phyloP scores from a whole-genome alignment of 2,797 vertebrate genomes.

The Myotis findleyi region DNA sequence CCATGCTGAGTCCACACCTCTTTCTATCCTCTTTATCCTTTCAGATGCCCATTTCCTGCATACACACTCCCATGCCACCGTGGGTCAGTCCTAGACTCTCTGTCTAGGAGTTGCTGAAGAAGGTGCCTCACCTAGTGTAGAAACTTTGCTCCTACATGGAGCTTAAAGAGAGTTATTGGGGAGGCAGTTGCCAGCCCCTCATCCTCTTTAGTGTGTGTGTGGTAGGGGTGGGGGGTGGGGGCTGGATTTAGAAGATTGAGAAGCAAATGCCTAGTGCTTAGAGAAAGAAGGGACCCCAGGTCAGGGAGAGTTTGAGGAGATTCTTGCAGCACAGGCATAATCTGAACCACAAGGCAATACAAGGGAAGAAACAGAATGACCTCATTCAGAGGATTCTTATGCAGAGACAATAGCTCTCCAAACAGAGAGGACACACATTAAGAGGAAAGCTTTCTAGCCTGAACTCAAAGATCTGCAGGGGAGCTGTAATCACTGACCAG shows the following conservation, averaged over 20 bases:
- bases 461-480: neutral
- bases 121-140: neutral
- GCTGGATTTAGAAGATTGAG: neutral
- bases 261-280: neutral
- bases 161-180: neutral
- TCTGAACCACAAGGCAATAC: neutral
- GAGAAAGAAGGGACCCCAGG: neutral
- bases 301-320: neutral
- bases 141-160: neutral
- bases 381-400: conserved; percentile 14
- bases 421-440: neutral
- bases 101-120: neutral
- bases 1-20: no score
- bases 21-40: neutral
- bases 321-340: neutral
- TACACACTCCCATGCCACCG: accelerated
- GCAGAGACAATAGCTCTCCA: neutral
- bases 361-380: conserved; percentile 13
- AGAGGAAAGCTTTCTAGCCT: neutral
- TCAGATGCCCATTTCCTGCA: neutral
- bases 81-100: neutral
- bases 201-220: neutral
- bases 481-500: neutral
- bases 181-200: neutral
- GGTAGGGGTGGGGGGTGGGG: no score